Base-by-base conservation (phyloP, 2,888 invertebrate genomes). In the Bimastos eiseni region DNA sequence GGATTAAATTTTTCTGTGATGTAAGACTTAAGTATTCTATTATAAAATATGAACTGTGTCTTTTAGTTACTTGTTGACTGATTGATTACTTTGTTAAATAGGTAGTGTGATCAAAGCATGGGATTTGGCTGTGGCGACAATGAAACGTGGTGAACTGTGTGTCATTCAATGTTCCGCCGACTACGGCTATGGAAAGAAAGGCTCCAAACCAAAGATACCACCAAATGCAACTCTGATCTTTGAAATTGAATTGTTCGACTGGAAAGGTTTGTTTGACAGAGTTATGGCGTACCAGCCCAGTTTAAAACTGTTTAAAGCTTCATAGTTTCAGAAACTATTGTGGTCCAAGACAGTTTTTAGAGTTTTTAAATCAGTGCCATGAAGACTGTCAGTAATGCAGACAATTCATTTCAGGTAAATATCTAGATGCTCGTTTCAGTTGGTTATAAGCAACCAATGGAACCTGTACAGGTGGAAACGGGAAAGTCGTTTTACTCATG, bases 111-210 rank as follows among this genome's bases (percentile, higher is more conserved):
- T 99, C 92, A 97, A 97, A 96, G 98, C 97, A 95, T 99, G 98
- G 97, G 99, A 99, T 94, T 96, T 98, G 92, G 98, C 98, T 44
- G 97, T 99, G 34, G 97, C 97, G 0, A 97, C 98, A 0, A 99
- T 99, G 99, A 97, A 97, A 95, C 97, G 97, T 93, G 97, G 98
- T 0, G 98, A 99, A 95, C 96, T 97, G 90, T 97, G 97, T 89
- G 96, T 97, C 90, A 95, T 99, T 90, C 97, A 97, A 0, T 98
- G 98, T 95, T 97, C 97, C 90, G 96, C 98, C 0, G 97, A 98
- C 91, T 99, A 98, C 95, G 99, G 98, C 0, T 99, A 99, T 94
- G 98, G 98, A 13, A 96, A 96, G 92, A 94, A 95, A 38, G 98
- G 98, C 91, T 97, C 97, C 93, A 97, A 97, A 0, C 98, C 98